Conservation (phyloP, 2,888 invertebrate genomes). For the Andrena dorsata region DNA sequence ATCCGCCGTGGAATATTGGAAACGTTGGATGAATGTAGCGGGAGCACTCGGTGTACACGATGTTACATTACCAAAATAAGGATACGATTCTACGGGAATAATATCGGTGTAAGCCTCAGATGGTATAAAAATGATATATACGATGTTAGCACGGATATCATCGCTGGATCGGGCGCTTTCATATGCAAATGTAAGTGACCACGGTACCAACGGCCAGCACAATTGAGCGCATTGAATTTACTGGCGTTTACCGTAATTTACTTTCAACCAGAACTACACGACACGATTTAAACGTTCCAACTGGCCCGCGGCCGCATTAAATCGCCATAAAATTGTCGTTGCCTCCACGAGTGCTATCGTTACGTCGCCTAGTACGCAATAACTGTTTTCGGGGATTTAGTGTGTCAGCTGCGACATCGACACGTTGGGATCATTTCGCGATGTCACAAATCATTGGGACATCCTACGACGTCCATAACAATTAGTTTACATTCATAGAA, state of each 20-base stretch:
- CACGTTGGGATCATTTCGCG: neutral
- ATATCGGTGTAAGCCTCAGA: too few relatives aligned
- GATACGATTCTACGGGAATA: too few relatives aligned
- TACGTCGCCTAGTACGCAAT: slow-evolving; percentile 34
- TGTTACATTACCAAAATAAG: too few relatives aligned
- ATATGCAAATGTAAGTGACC: slow-evolving; percentile 66
- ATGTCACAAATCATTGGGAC: neutral
- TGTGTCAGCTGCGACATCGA: slow-evolving; percentile 3
- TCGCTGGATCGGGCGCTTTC: slow-evolving; percentile 62
- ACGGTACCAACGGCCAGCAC: slow-evolving; percentile 41
- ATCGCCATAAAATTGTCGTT: slow-evolving; percentile 56
- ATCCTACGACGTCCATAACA: neutral
- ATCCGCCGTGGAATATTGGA: neutral
- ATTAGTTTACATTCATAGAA: neutral
- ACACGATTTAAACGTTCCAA: slow-evolving; percentile 61
- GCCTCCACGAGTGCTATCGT: slow-evolving; percentile 17
- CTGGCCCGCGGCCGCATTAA: slow-evolving; percentile 51
- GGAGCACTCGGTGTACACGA: too few relatives aligned
- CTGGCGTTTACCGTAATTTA: slow-evolving; percentile 69
- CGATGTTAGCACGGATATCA: slow-evolving; percentile 54
- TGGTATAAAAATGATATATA: slow-evolving; percentile 21
- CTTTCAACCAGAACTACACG: slow-evolving; percentile 51
- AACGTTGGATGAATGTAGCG: neutral
- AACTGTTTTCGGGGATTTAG: slow-evolving; percentile 45
- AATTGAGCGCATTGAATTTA: slow-evolving; percentile 66